phyloP scores from a whole-genome alignment of 2,797 vertebrate genomes.

The Oryzias sinensis region DNA sequence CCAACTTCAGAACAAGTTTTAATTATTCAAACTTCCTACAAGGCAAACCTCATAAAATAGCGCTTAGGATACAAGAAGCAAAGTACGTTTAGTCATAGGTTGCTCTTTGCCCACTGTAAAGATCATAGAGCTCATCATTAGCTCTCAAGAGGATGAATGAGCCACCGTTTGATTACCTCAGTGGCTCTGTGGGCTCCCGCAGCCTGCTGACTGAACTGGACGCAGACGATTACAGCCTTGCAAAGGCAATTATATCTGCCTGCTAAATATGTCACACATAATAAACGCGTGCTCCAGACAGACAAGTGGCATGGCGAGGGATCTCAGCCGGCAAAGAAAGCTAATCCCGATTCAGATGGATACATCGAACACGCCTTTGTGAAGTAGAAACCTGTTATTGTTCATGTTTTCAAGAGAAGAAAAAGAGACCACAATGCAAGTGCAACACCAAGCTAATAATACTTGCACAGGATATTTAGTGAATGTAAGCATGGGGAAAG shows the following conservation, averaged over 20 bases:
- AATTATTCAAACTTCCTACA: constrained; percentile 7
- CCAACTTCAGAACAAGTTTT: constrained; percentile 54
- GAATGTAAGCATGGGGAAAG: constrained; percentile 68
- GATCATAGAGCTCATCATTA: constrained; percentile 66
- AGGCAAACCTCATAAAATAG: constrained; percentile 28
- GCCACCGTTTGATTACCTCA: constrained; percentile 64
- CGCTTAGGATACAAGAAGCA: constrained; percentile 17
- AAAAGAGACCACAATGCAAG: constrained; percentile 32
- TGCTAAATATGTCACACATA: constrained; percentile 75
- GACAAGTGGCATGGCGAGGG: constrained; percentile 44
- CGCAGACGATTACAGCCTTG: constrained; percentile 64
- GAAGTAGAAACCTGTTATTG: constrained; percentile 35
- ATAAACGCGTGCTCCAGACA: constrained; percentile 71
- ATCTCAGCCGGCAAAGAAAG: constrained; percentile 41
- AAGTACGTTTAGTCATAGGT: constrained; percentile 43
- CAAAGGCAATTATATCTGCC: constrained; percentile 72
- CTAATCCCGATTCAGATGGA: constrained; percentile 41
- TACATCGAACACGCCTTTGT: constrained; percentile 33
- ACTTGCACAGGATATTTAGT: constrained; percentile 71
- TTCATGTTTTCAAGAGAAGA: not conserved
- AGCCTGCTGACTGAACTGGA: constrained; percentile 67
- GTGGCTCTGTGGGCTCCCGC: constrained; percentile 59
- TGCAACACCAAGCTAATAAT: constrained; percentile 63
- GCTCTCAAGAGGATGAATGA: constrained; percentile 61
- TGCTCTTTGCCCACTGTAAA: constrained; percentile 45